These are phyloP conservation scores for Eucera pruinosa DNA, from an alignment of 2,888 invertebrate species.

Conservation along the genomic window DNA sequence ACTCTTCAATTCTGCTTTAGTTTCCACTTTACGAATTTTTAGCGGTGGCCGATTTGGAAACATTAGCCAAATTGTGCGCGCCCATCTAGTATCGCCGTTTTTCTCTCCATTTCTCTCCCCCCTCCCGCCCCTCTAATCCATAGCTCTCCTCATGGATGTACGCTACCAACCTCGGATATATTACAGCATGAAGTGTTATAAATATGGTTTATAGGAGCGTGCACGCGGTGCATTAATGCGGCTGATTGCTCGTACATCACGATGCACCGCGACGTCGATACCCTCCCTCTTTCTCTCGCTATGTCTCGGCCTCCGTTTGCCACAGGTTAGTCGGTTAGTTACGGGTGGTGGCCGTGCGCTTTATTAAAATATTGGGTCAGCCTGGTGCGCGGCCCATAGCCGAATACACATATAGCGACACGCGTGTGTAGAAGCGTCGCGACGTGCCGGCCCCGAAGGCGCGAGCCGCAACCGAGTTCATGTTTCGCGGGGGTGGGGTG, in stretches of 20 bases:
- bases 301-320: constrained; percentile 47
- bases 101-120: neutral
- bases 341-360: constrained; percentile 76
- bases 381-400: constrained; percentile 65
- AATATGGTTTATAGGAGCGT: constrained; percentile 80
- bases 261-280: constrained; percentile 44
- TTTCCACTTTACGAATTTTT: no score
- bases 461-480: constrained; percentile 57
- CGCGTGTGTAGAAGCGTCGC: constrained; percentile 54
- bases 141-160: constrained; percentile 4
- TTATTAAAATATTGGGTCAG: constrained; percentile 83
- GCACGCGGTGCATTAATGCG: constrained; percentile 82
- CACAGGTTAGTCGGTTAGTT: constrained; percentile 78
- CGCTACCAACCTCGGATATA: constrained; percentile 65
- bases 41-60: no score
- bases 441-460: constrained; percentile 40
- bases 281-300: constrained; percentile 45
- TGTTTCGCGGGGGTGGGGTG: constrained; percentile 71
- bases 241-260: constrained; percentile 83
- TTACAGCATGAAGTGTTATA: constrained; percentile 78
- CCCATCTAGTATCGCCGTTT: no score
- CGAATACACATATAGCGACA: no score
- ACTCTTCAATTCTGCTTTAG: no score
- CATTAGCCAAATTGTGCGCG: no score
- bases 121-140: neutral